Percentiles rank a stretch among this genome's conserved stretches.
Conservation (phyloP, 53 echinoderm and acorn worm genomes). For the Hippasteria phrygiana region DNA sequence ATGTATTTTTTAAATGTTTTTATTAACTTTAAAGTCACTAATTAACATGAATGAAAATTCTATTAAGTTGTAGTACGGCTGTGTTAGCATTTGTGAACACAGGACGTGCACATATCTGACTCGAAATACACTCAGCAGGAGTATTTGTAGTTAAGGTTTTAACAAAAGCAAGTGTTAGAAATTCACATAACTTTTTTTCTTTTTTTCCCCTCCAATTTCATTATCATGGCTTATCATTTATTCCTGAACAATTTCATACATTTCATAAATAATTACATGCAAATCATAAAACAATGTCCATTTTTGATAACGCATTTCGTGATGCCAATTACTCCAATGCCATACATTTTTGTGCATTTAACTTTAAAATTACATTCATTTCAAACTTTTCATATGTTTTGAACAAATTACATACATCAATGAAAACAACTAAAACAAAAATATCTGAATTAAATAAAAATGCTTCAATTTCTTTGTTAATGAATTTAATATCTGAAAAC, state of each 20-base stretch:
- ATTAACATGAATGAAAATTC: no score
- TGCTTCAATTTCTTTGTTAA: not conserved
- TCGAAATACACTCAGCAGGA: not conserved
- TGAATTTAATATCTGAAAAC: not conserved
- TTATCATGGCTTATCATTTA: slow-evolving; percentile 16
- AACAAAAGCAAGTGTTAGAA: not conserved
- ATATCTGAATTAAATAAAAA: not conserved
- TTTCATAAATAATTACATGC: not conserved
- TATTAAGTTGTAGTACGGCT: no score
- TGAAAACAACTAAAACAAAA: no score
- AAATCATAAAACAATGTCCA: not conserved
- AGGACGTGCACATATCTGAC: not conserved
- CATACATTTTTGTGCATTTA: no score
- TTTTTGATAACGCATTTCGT: not conserved
- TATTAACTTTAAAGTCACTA: no score
- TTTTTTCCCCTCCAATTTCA: slow-evolving; percentile 29
- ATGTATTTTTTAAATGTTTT: no score
- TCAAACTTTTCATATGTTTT: no score
- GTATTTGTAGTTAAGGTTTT: not conserved
- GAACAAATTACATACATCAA: no score
- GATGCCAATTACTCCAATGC: no score
- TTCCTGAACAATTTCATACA: not conserved
- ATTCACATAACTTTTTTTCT: not conserved
- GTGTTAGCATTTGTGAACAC: not conserved
- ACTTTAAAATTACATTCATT: no score